Evolutionary conservation across 2,797 vertebrate species (phyloP), one percentile per base, ranked within the genome.

Genomic region (Allobates femoralis): DNA sequence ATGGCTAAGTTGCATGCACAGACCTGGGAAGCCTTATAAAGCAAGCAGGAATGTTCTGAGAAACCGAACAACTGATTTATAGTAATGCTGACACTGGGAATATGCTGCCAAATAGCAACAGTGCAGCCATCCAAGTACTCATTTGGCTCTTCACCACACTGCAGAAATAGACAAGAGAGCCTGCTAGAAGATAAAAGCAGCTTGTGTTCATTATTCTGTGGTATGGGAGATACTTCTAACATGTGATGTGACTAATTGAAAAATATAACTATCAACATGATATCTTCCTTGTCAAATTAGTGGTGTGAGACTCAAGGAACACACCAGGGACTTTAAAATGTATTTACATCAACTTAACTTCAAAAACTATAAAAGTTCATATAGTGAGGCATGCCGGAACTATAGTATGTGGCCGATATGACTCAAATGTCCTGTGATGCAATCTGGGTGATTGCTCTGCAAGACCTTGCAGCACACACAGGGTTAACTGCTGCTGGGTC

Each of bases 41-140:
- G 53, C 56, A 50, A 51, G 46, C 26, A 77, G 66, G 21, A 55
- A 18, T 34, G 28, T 55, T 69, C 64, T 67, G 62, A 81, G 28
- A 82, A 41, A 60, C 41, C 53, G 62, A 84, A 28, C 82, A 62
- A 62, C 75, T 64, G 82, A 75, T 84, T 64, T 84, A 62, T 53
- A 75, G 69, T 4, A 84, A 66, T 62, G 41, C 74, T 55, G 83
- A 77, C 74, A 67, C 18, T 32, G 51, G 26, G 32, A 84, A 34
- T 53, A 26, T 78, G 34, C 55, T 83, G 83, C 58, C 73, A 84
- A 84, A n/a, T 50, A 62, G 28, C 58, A 76, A 67, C 30, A 51
- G 26, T 46, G 58, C 41, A 32, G 11, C 41, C n/a, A 84, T 84
- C 83, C 41, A 84, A 66, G 51, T 77, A 51, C 64, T 64, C 26